Conservation (phyloP, 2,113 vertebrate species). For the Eptesicus fuscus region DNA sequence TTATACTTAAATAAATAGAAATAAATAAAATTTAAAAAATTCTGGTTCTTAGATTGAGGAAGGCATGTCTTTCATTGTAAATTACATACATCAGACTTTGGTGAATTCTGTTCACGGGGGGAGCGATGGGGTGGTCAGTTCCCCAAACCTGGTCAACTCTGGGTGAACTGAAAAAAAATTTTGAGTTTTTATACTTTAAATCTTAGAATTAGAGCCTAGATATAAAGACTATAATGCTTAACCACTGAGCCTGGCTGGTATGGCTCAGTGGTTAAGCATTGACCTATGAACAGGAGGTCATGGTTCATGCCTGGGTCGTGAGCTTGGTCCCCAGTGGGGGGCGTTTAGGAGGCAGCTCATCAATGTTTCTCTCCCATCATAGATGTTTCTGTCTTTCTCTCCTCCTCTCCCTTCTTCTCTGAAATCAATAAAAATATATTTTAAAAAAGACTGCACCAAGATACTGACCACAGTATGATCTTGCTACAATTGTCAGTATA, state of each 20-base stretch:
- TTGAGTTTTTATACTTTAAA: not conserved
- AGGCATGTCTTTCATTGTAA: not conserved
- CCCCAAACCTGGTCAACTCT: not conserved
- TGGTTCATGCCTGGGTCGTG: no score
- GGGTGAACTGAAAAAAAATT: not conserved
- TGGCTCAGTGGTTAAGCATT: no score
- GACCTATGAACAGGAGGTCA: no score
- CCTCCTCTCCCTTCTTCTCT: no score
- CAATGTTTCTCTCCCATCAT: no score
- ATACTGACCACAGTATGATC: not conserved
- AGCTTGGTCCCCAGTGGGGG: no score
- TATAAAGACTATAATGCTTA: not conserved
- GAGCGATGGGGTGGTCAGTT: not conserved
- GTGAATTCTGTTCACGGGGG: not conserved
- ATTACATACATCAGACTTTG: not conserved
- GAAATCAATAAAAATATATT: no score
- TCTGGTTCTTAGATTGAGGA: slow-evolving; percentile 1
- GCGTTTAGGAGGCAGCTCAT: no score
- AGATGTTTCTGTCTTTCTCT: no score
- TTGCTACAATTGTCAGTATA: not conserved
- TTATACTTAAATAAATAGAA: not conserved
- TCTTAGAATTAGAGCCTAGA: not conserved
- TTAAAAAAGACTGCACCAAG: not conserved
- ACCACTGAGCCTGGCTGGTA: no score
- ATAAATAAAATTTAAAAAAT: not conserved